Conservation (phyloP, 2,113 vertebrate genomes). For the Nansenia antarctica region DNA sequence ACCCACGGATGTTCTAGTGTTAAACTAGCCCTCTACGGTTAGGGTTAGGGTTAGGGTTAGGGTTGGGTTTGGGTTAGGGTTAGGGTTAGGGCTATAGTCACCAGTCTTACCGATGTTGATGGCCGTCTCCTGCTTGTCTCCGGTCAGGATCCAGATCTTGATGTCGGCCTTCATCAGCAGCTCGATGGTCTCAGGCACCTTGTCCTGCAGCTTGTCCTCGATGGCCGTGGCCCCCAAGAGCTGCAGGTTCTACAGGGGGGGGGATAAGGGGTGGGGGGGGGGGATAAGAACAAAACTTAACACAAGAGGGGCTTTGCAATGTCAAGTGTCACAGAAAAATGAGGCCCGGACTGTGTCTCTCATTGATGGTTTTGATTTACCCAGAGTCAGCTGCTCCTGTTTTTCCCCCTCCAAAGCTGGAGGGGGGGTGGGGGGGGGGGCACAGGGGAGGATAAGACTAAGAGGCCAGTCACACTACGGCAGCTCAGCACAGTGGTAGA, state of each 20-base stretch:
- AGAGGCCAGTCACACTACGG: slow-evolving; percentile 2
- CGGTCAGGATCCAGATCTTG: slow-evolving; percentile 98
- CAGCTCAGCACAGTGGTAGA: neutral
- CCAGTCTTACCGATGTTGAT: slow-evolving; percentile 93
- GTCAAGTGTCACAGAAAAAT: slow-evolving; percentile 57
- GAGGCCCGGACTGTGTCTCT: slow-evolving; percentile 46
- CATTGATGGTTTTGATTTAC: slow-evolving; percentile 42
- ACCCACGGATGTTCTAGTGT: no score
- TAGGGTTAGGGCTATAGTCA: no score
- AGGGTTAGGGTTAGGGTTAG: no score
- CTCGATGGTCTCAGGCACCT: slow-evolving; percentile 97
- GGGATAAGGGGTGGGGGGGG: neutral
- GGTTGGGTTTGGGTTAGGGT: no score
- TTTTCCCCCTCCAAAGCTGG: slow-evolving; percentile 45
- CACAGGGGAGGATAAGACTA: neutral
- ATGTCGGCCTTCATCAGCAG: slow-evolving; percentile 97
- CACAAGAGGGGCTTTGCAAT: slow-evolving; percentile 51
- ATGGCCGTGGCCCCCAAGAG: slow-evolving; percentile 96
- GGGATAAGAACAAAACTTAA: slow-evolving; percentile 1
- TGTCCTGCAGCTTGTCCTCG: slow-evolving; percentile 96
- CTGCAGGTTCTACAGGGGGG: slow-evolving; percentile 86
- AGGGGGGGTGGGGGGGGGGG: slow-evolving; percentile 16
- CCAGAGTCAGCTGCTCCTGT: slow-evolving; percentile 56
- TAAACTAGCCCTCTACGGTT: no score
- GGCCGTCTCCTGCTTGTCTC: slow-evolving; percentile 98